These are phyloP conservation scores for Resseliella maxima DNA, from an alignment of 2,888 invertebrate genomes.

Conservation along the genomic window DNA sequence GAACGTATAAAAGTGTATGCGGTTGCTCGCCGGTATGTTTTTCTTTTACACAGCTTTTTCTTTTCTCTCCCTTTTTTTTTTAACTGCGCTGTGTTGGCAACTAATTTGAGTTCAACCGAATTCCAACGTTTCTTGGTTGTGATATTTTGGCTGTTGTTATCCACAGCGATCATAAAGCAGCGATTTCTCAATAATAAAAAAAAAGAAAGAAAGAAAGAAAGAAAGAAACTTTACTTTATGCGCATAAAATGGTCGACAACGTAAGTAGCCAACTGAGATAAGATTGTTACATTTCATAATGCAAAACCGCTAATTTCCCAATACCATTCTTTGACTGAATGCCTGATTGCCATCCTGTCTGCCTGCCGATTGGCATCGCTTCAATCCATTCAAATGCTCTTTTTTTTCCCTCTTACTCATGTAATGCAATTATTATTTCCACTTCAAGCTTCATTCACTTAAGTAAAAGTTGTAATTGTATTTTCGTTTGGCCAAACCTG, in stretches of 20 bases:
- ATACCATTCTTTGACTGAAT: no score
- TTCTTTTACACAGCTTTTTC: background rate
- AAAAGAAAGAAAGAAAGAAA: no score
- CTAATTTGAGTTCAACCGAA: slow-evolving; percentile 23
- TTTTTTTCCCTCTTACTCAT: background rate
- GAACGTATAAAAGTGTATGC: background rate
- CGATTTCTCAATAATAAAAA: slow-evolving; percentile 32
- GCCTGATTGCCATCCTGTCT: no score
- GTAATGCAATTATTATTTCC: background rate
- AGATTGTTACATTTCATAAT: slow-evolving; percentile 21
- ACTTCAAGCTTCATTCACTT: background rate
- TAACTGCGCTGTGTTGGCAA: background rate
- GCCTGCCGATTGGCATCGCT: background rate
- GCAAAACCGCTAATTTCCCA: background rate
- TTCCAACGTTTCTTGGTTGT: background rate
- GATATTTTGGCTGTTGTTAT: background rate
- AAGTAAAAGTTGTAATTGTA: background rate
- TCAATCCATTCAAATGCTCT: background rate
- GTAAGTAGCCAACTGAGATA: slow-evolving; percentile 36
- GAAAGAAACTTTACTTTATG: slow-evolving; percentile 35
- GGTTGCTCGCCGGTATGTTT: background rate
- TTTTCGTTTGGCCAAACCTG: no score
- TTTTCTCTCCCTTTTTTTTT: background rate
- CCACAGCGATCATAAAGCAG: slow-evolving; percentile 10
- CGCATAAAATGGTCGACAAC: background rate